Conservation (phyloP, 30 jellyfish, hydroid and myxozoan genomes). For the Sanderia malayensis region DNA sequence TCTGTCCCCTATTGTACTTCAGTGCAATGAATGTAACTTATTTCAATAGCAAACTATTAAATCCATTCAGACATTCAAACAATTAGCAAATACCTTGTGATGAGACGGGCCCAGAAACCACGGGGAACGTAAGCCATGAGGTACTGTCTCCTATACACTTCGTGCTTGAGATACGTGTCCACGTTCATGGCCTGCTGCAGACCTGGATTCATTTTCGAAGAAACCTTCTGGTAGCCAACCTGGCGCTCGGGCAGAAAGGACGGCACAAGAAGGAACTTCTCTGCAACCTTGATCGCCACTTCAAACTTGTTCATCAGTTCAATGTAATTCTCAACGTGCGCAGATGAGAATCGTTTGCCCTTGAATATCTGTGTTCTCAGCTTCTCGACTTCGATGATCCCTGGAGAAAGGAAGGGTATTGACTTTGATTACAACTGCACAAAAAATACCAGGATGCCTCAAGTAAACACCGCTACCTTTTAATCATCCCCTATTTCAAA, state of each 20-base stretch:
- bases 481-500: too few relatives aligned
- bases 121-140: constrained; percentile 90
- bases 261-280: constrained; percentile 81
- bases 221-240: constrained; percentile 52
- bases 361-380: constrained; percentile 71
- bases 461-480: too few relatives aligned
- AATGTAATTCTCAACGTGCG: constrained; percentile 72
- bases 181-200: constrained; percentile 69
- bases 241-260: constrained; percentile 87
- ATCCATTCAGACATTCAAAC: too few relatives aligned
- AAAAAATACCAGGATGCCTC: too few relatives aligned
- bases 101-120: constrained; percentile 98
- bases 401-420: constrained; percentile 22
- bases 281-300: constrained; percentile 88
- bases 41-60: too few relatives aligned
- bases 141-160: constrained; percentile 77
- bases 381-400: constrained; percentile 77
- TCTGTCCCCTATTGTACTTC: too few relatives aligned
- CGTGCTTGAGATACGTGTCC: constrained; percentile 51
- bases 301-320: constrained; percentile 91
- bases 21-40: too few relatives aligned
- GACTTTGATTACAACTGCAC: too few relatives aligned
- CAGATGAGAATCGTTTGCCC: constrained; percentile 84
- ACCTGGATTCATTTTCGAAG: constrained; percentile 48
- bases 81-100: constrained; percentile 98